Conservation (phyloP, 2,797 vertebrate genomes). For the Anabas testudineus region DNA sequence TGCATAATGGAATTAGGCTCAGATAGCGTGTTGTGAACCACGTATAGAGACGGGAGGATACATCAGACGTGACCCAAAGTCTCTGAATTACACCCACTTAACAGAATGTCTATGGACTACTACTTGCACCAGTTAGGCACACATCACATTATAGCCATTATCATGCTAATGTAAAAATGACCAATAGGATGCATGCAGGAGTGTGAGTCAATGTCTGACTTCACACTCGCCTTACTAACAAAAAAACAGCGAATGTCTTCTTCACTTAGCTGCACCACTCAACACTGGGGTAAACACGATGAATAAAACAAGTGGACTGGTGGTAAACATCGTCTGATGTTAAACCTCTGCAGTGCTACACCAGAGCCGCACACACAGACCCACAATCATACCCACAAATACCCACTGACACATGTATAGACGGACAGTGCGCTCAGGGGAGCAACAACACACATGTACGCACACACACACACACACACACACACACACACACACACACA, state of each 20-base stretch:
- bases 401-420: constrained; percentile 15
- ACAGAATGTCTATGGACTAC: constrained; percentile 39
- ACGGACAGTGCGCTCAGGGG: constrained; percentile 4
- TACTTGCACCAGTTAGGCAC: constrained; percentile 5
- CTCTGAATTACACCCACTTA: constrained; percentile 36
- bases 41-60: constrained; percentile 45
- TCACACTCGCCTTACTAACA: constrained; percentile 35
- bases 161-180: constrained; percentile 28
- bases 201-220: constrained; percentile 45
- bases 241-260: constrained; percentile 37
- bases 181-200: constrained; percentile 6
- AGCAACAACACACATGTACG: background rate
- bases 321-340: constrained; percentile 70
- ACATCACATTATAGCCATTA: constrained; percentile 47
- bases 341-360: constrained; percentile 47
- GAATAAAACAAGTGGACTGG: constrained; percentile 68
- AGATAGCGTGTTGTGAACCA: constrained; percentile 65
- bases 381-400: constrained; percentile 24
- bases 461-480: background rate
- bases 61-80: constrained; percentile 61
- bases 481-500: background rate
- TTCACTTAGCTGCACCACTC: constrained; percentile 46
- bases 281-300: constrained; percentile 66
- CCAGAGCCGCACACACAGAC: constrained; percentile 16
- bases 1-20: constrained; percentile 78